A percentile compares a stretch with the other conserved stretches of the same genome.
Conservation (phyloP, 1,140 invertebrate genomes). For the Caenorhabditis brenneri region DNA sequence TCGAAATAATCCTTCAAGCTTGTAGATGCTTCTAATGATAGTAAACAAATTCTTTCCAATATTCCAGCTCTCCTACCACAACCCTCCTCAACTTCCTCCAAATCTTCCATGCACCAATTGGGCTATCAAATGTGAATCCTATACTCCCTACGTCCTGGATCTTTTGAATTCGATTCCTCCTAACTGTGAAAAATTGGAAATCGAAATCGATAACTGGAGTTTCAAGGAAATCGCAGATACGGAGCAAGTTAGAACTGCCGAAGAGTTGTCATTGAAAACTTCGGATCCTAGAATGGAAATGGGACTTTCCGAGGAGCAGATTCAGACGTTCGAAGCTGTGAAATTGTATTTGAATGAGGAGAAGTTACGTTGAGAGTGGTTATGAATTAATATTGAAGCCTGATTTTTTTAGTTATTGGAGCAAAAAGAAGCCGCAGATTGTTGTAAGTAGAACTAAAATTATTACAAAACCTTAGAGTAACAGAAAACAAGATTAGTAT, state of each 20-base stretch:
- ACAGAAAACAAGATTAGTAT: no score
- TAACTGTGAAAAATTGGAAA: neutral
- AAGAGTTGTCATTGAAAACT: neutral
- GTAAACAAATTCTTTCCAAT: no score
- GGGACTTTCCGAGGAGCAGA: neutral
- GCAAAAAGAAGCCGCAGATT: no score
- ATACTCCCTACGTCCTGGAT: neutral
- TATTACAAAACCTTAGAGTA: no score
- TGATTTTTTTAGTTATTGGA: no score
- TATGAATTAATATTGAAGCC: no score
- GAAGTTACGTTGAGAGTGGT: no score
- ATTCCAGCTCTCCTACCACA: neutral
- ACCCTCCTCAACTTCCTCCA: neutral
- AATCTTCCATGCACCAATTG: neutral
- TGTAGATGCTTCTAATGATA: no score
- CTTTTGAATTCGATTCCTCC: neutral
- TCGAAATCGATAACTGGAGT: neutral
- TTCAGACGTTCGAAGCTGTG: neutral
- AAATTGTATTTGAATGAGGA: neutral
- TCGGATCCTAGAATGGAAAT: neutral
- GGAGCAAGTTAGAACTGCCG: neutral
- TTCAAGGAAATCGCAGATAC: neutral
- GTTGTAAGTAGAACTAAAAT: no score
- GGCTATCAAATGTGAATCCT: slow-evolving; percentile 1
- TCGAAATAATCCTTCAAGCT: no score